phyloP scores from a whole-genome alignment of 2,888 invertebrate species.

The Listrodromus nycthemerus region DNA sequence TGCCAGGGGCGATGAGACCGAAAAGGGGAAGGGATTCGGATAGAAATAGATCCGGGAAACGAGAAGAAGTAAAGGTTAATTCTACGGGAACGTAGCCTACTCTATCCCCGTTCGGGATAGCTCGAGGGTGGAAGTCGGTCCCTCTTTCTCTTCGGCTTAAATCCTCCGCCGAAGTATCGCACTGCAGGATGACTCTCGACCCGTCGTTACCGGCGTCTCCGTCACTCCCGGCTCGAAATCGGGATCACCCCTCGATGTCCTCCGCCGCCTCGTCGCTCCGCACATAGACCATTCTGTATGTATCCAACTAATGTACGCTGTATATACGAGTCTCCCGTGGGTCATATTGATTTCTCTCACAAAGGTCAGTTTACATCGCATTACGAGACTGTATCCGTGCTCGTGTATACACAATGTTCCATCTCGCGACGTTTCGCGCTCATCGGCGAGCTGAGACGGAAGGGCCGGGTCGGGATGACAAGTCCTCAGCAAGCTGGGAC shows the following conservation, averaged over 20 bases:
- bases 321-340: constrained; percentile 53
- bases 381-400: constrained; percentile 23
- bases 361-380: constrained; percentile 74
- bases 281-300: constrained; percentile 38
- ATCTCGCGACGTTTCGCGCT: constrained; percentile 22
- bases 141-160: constrained; percentile 29
- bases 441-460: constrained; percentile 12
- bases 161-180: constrained; percentile 10
- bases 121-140: constrained; percentile 59
- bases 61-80: constrained; percentile 38
- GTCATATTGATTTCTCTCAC: constrained; percentile 76
- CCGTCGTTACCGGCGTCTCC: constrained; percentile 17
- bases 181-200: constrained; percentile 31
- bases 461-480: constrained; percentile 13
- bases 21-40: background rate
- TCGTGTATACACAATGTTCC: constrained; percentile 18
- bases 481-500: constrained; percentile 25
- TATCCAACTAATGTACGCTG: constrained; percentile 36
- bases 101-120: constrained; percentile 22
- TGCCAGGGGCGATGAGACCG: constrained; percentile 32
- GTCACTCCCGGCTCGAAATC: constrained; percentile 19
- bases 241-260: constrained; percentile 19
- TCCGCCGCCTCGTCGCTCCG: constrained; percentile 1
- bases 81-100: constrained; percentile 40
- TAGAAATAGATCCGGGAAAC: constrained; percentile 19